A percentile compares a stretch with the other conserved stretches of the same genome.
These are phyloP conservation scores for Drosophila repleta DNA, from an alignment of 1,140 invertebrate species.

Conservation along the genomic window DNA sequence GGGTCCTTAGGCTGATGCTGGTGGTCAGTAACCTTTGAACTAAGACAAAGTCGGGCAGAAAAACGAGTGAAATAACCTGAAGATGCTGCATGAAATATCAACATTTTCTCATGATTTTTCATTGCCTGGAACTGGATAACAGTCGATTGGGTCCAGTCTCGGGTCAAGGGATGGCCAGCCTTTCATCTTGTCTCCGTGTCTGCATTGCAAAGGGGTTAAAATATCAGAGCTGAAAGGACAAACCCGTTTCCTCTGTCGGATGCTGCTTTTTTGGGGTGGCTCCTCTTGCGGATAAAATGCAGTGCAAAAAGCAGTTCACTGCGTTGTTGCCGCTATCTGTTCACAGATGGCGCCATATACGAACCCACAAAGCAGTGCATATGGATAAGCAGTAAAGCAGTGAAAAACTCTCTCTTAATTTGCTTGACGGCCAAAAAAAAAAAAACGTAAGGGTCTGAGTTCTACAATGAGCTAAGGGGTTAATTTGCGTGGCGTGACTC, in stretches of 20 bases:
- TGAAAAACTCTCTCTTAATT: constrained; percentile 35
- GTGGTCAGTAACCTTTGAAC: constrained; percentile 76
- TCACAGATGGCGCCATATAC: constrained; percentile 26
- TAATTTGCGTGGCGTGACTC: constrained; percentile 16
- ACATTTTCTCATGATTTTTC: constrained; percentile 74
- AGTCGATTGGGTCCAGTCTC: constrained; percentile 17
- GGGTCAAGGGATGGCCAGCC: constrained; percentile 52
- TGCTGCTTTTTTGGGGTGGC: constrained; percentile 32
- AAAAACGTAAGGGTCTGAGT: neutral
- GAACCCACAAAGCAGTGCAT: constrained; percentile 15
- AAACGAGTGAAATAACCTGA: constrained; percentile 54
- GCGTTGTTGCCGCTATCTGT: neutral
- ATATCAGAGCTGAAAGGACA: constrained; percentile 9
- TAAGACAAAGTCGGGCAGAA: constrained; percentile 41
- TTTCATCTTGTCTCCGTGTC: constrained; percentile 4
- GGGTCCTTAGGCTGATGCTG: constrained; percentile 27
- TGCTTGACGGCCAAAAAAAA: neutral
- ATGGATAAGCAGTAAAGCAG: constrained; percentile 41
- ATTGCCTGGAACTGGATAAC: constrained; percentile 43
- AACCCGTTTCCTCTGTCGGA: constrained; percentile 14
- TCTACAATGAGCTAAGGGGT: constrained; percentile 4
- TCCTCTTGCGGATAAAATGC: constrained; percentile 33
- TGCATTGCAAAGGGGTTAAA: constrained; percentile 35
- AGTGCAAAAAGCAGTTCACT: constrained; percentile 17
- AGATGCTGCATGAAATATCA: constrained; percentile 66